These are phyloP conservation scores for Galerucella pusilla DNA, from an alignment of 2,888 invertebrate genomes.

Conservation along the genomic window DNA sequence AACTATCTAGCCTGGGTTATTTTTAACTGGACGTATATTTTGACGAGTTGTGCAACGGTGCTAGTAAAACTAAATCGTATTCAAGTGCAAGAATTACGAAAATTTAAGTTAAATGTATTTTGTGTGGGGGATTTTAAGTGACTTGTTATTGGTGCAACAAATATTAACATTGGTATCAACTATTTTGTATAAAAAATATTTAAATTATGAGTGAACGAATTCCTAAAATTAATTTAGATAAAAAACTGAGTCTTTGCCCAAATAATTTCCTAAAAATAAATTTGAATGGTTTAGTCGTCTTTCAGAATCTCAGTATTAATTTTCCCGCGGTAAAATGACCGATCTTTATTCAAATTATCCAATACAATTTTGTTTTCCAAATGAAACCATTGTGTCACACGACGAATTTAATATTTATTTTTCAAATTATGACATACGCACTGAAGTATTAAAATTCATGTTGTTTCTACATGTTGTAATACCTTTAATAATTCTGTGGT, in stretches of 20 bases:
- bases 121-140: constrained; percentile 34
- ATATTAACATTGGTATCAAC: constrained; percentile 10
- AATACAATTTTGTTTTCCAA: constrained; percentile 37
- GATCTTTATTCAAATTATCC: constrained; percentile 2
- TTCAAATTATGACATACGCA: constrained; percentile 22
- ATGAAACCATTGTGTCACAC: constrained; percentile 32
- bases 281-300: constrained; percentile 18
- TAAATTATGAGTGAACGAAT: constrained; percentile 26
- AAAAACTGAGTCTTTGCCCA: constrained; percentile 42
- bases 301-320: constrained; percentile 3
- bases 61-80: constrained; percentile 29
- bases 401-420: constrained; percentile 22
- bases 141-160: constrained; percentile 32
- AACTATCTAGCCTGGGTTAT: constrained; percentile 48
- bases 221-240: constrained; percentile 7
- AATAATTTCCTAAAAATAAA: constrained; percentile 51
- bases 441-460: constrained; percentile 29
- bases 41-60: constrained; percentile 43
- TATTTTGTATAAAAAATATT: constrained; percentile 7
- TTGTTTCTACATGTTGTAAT: constrained; percentile 31
- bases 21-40: constrained; percentile 45
- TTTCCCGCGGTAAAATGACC: constrained; percentile 30
- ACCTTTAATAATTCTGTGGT: constrained; percentile 27
- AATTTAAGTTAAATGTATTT: constrained; percentile 37
- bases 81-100: constrained; percentile 39